phyloP scores from a whole-genome alignment of 1,140 invertebrate genomes.

The Bursaphelenchus mucronatus region DNA sequence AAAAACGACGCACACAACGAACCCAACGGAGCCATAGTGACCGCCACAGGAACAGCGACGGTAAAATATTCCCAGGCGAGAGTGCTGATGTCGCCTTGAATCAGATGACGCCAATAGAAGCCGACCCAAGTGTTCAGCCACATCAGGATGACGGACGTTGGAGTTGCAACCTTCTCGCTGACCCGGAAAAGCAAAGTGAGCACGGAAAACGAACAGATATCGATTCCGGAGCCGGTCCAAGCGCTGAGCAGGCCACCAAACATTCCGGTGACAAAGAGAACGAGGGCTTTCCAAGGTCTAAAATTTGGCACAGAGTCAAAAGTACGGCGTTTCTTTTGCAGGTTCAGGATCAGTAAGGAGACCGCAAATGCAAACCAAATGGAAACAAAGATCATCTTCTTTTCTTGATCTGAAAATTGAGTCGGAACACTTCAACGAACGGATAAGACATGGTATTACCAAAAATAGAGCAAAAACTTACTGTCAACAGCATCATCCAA shows the following conservation, averaged over 20 bases:
- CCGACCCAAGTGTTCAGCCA: constrained; percentile 44
- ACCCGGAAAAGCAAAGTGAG: constrained; percentile 44
- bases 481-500: constrained; percentile 10
- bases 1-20: constrained; percentile 16
- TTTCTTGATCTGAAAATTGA: constrained; percentile 19
- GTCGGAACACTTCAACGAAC: neutral
- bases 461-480: neutral
- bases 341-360: constrained; percentile 41
- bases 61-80: constrained; percentile 48
- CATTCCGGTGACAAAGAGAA: constrained; percentile 41
- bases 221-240: constrained; percentile 27
- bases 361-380: constrained; percentile 51
- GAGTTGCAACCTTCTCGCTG: constrained; percentile 50
- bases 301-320: constrained; percentile 38
- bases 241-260: constrained; percentile 30
- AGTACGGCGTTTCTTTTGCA: constrained; percentile 38
- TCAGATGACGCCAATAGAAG: constrained; percentile 50
- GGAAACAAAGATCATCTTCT: constrained; percentile 51
- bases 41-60: constrained; percentile 28
- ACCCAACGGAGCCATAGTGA: constrained; percentile 21
- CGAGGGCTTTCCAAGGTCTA: constrained; percentile 29
- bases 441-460: neutral
- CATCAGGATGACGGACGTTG: constrained; percentile 52
- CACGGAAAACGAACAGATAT: constrained; percentile 40
- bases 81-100: constrained; percentile 37